Percentiles rank a stretch among this genome's conserved stretches.
Evolutionary conservation across 2,797 vertebrate genomes (phyloP).

Genomic region (Sandelia bainsii): DNA sequence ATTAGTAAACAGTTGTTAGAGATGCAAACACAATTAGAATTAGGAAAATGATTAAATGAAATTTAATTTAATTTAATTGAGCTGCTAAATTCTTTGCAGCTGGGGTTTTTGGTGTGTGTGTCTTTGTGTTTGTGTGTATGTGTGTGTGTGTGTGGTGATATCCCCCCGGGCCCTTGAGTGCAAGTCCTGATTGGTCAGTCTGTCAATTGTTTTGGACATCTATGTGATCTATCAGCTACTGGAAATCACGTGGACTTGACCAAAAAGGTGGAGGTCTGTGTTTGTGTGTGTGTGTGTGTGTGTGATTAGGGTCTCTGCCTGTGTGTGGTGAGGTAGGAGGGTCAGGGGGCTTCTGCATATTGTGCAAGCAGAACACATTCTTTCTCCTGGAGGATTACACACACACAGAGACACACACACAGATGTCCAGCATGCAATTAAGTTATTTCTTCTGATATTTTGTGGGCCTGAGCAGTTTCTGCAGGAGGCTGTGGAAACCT

Average conservation of each 20-base stretch:
- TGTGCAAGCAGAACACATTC: constrained; percentile 39
- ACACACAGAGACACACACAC: background rate
- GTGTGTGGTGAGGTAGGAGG: constrained; percentile 53
- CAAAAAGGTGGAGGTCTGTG: constrained; percentile 49
- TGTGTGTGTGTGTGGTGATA: constrained; percentile 23
- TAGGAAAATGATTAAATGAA: background rate
- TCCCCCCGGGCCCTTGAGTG: constrained; percentile 45
- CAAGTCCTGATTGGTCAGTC: constrained; percentile 82
- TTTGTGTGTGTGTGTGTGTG: constrained; percentile 20
- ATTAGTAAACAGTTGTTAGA: too few relatives aligned
- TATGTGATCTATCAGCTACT: constrained; percentile 82
- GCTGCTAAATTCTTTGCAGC: background rate
- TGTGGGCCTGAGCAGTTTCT: constrained; percentile 39
- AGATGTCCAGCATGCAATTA: constrained; percentile 33
- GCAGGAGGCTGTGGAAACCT: constrained; percentile 60
- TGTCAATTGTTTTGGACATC: constrained; percentile 72
- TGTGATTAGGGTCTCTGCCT: too few relatives aligned
- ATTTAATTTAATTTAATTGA: background rate
- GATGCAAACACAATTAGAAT: background rate
- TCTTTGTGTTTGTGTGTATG: constrained; percentile 23
- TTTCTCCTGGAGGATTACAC: constrained; percentile 33
- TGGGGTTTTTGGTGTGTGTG: background rate
- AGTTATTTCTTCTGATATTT: constrained; percentile 30
- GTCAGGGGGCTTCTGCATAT: constrained; percentile 46
- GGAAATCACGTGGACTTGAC: constrained; percentile 80